Percentiles rank a stretch among this genome's conserved stretches.
phyloP scores from a whole-genome alignment of 2,888 invertebrate genomes.

The Hydroisotoma schaefferi region DNA sequence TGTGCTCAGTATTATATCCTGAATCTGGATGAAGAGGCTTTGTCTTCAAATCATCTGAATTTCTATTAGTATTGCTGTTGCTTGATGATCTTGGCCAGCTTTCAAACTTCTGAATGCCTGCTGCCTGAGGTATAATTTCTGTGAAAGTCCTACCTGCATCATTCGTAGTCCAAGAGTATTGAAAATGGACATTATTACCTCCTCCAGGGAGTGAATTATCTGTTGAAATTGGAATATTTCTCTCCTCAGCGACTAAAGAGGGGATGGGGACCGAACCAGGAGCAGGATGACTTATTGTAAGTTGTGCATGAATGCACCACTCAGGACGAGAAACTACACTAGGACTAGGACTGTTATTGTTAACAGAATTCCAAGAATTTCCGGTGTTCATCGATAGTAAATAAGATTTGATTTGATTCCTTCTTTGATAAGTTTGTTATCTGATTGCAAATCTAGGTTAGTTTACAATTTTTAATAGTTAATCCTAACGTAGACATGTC shows the following conservation, averaged over 20 bases:
- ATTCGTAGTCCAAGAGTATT: constrained; percentile 55
- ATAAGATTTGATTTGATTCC: background rate
- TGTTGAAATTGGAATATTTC: background rate
- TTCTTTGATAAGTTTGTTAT: background rate
- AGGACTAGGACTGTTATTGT: background rate
- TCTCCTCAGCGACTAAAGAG: too few relatives aligned
- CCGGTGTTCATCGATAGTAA: background rate
- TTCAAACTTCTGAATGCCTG: constrained; percentile 47
- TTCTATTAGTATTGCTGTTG: constrained; percentile 3
- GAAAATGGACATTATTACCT: constrained; percentile 58
- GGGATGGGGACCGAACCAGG: background rate
- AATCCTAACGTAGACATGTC: too few relatives aligned
- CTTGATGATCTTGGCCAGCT: constrained; percentile 35
- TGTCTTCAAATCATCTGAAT: background rate
- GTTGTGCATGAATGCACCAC: constrained; percentile 67
- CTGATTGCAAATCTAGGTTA: background rate
- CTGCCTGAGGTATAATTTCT: constrained; percentile 37
- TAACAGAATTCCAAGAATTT: background rate
- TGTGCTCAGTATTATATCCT: constrained; percentile 59
- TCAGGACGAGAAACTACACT: constrained; percentile 52
- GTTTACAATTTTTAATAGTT: background rate
- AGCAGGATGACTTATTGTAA: constrained; percentile 59
- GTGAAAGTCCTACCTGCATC: constrained; percentile 28
- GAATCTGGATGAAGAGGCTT: constrained; percentile 51
- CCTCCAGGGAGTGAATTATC: constrained; percentile 29